Evolutionary conservation across 2,888 invertebrate genomes (phyloP), one percentile per base, ranked within the genome.

Genomic region (Hirudinaria manillensis): DNA sequence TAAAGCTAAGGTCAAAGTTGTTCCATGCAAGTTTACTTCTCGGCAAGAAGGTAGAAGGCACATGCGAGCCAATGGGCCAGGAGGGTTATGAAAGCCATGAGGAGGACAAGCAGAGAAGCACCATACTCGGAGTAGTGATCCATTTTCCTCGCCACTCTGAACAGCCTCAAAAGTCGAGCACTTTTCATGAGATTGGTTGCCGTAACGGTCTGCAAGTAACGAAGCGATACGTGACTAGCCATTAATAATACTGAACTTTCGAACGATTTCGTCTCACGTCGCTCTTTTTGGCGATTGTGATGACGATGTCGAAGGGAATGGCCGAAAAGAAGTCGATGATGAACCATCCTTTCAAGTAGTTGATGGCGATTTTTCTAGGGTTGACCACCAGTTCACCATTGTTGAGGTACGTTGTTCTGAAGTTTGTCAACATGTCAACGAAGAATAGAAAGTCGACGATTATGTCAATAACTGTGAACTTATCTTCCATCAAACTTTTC

Each of bases 321-420:
- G 98, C 98, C 72, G 97, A 97, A 79, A 98, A 94, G 83, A 97
- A 90, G 87, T 98, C 98, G 84, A 99, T 96, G 83, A 97, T 89
- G 88, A 98, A 98, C 98, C 98, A 99, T 82, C 98, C 84, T 77
- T 84, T 85, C 45, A 85, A 81, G 79, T 85, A 85, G 78, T 85
- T 83, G 24, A 81, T 79, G 53, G 85, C 85, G 36, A 85, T 85
- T 78, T 82, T 82, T 77, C 83, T 83, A 27, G 84, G 84, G 75
- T 83, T 82, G 70, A 81, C 81, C 29, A 85, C 81, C 51, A 84
- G 84, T 78, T 85, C 85, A 4, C 85, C 85, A 75, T 83, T 83
- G 74, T 84, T 82, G 53, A 85, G 80, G 80, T 83, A 85, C 4
- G 85, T 85, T 21, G 85, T 85, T 56, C 85, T 80, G 79, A 85